These are phyloP conservation scores for Darevskia mixta DNA, from an alignment of 2,797 vertebrate genomes.

Conservation along the genomic window DNA sequence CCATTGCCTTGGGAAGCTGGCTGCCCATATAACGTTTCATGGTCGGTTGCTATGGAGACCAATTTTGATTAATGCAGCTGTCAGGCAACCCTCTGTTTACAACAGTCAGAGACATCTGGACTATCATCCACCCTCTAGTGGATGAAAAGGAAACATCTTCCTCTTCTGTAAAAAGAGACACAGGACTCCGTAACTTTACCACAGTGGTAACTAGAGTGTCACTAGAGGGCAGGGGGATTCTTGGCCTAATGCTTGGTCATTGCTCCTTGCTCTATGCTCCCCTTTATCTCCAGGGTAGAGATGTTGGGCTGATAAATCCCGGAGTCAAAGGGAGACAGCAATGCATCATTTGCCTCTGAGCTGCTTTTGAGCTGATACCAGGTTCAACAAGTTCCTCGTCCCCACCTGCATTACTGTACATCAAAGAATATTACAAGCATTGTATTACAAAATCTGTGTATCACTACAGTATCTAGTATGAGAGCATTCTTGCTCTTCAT, in stretches of 20 bases:
- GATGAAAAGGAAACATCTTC: slow-evolving; percentile 9
- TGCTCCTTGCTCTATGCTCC: background rate
- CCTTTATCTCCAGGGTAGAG: background rate
- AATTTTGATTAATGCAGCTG: slow-evolving; percentile 39
- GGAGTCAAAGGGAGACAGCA: background rate
- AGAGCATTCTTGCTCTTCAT: background rate
- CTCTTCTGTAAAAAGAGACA: background rate
- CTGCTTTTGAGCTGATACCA: background rate
- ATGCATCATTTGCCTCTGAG: background rate
- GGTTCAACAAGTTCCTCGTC: background rate
- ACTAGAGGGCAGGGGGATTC: background rate
- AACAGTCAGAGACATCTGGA: slow-evolving; percentile 24
- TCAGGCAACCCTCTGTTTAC: background rate
- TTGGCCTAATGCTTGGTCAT: background rate
- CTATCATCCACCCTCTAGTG: slow-evolving; percentile 16
- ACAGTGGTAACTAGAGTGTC: background rate
- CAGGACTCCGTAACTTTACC: background rate
- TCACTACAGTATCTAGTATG: background rate
- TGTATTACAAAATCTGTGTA: background rate
- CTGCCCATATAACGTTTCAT: slow-evolving; percentile 12
- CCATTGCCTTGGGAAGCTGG: slow-evolving; percentile 16
- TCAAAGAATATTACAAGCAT: background rate
- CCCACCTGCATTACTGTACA: background rate
- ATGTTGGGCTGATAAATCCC: background rate
- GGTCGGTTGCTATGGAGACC: slow-evolving; percentile 33